Evolutionary conservation across 2,888 invertebrate genomes (phyloP).

Genomic region (Stomorhina lunata): DNA sequence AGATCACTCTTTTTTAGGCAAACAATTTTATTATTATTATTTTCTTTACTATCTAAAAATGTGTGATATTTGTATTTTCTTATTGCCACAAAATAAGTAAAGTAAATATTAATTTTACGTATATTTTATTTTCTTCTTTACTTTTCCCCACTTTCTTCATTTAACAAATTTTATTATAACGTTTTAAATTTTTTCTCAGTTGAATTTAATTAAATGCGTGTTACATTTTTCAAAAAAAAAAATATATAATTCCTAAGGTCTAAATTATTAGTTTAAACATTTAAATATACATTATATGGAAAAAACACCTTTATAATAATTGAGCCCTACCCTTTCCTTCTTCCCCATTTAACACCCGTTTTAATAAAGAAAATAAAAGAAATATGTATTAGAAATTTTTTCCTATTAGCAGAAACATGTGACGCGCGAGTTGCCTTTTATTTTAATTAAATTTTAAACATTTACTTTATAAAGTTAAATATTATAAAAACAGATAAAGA

Average conservation of each 20-base stretch:
- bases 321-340: not conserved
- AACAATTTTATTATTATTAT: not conserved
- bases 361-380: too few relatives aligned
- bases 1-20: slow-evolving; percentile 18
- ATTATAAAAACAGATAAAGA: not conserved
- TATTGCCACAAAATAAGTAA: slow-evolving; percentile 1
- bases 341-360: not conserved
- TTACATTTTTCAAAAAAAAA: too few relatives aligned
- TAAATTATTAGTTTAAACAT: too few relatives aligned
- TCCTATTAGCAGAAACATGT: slow-evolving; percentile 16
- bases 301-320: not conserved
- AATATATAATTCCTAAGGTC: too few relatives aligned
- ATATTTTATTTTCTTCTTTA: not conserved
- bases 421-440: slow-evolving; percentile 13
- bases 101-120: not conserved
- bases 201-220: too few relatives aligned
- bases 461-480: not conserved
- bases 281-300: too few relatives aligned
- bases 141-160: not conserved
- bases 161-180: not conserved
- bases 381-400: not conserved
- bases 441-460: slow-evolving; percentile 33
- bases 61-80: not conserved
- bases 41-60: not conserved
- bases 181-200: not conserved